Percentiles rank a stretch among this genome's conserved stretches.
These are phyloP conservation scores for Acanthis flammea DNA, from an alignment of 2,797 vertebrate genomes.

Conservation along the genomic window DNA sequence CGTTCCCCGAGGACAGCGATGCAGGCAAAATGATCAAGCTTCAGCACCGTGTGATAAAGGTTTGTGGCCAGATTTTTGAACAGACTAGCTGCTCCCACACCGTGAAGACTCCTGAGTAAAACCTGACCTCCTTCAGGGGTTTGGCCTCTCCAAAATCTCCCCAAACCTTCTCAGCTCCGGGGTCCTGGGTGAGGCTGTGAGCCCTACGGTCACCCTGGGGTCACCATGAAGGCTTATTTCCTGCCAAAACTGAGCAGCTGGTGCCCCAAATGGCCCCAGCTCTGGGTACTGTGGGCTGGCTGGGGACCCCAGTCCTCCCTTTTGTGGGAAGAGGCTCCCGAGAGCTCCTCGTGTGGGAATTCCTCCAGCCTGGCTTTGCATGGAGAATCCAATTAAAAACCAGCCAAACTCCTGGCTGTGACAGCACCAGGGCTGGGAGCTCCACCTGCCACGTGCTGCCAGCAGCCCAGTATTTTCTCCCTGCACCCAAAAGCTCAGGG, in stretches of 20 bases:
- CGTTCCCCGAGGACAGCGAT: constrained; percentile 8
- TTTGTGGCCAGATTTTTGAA: constrained; percentile 31
- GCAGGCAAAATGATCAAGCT: constrained; percentile 4
- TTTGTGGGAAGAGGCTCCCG: rapidly evolving
- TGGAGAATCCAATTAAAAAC: neutral
- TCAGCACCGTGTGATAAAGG: neutral
- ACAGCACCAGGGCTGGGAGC: neutral
- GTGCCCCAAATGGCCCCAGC: neutral
- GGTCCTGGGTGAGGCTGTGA: rapidly evolving
- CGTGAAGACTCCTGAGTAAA: neutral
- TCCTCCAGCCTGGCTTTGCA: rapidly evolving
- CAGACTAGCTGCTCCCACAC: neutral
- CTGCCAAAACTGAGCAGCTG: neutral
- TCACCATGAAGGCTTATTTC: neutral
- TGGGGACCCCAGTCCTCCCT: neutral
- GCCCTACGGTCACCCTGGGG: neutral
- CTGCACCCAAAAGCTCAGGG: neutral
- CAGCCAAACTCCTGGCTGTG: rapidly evolving
- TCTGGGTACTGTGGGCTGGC: neutral
- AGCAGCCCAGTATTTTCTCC: neutral
- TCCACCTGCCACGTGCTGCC: rapidly evolving
- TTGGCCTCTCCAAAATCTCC: neutral
- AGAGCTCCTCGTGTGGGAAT: rapidly evolving
- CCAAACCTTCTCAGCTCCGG: neutral
- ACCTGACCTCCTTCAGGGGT: neutral